These are phyloP conservation scores for Chaetodon trifascialis DNA, from an alignment of 2,113 vertebrate species.

Conservation along the genomic window DNA sequence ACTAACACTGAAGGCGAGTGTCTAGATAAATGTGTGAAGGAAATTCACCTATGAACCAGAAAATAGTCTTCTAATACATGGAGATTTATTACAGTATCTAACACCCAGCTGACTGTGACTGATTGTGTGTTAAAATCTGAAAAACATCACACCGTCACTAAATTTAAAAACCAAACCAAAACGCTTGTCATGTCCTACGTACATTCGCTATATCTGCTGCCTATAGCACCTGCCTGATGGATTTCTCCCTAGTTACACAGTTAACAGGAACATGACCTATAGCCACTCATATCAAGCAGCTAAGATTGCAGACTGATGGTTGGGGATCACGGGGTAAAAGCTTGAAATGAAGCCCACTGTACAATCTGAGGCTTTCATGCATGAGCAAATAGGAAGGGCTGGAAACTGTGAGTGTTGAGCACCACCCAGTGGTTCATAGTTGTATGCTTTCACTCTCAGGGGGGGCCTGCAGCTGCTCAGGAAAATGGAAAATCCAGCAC, in stretches of 20 bases:
- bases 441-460: background rate
- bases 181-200: background rate
- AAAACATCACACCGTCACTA: background rate
- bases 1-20: conserved; percentile 29
- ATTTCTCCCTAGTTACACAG: conserved; percentile 10
- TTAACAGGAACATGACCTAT: conserved; percentile 11
- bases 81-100: background rate
- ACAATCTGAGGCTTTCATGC: conserved; percentile 20
- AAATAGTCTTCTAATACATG: background rate
- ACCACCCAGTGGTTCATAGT: conserved; percentile 60
- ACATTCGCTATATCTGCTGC: background rate
- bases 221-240: conserved; percentile 2
- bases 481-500: background rate
- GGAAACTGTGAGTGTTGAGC: conserved; percentile 39
- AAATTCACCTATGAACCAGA: conserved; percentile 21
- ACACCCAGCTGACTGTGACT: background rate
- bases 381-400: background rate
- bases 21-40: conserved; percentile 20
- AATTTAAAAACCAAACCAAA: background rate
- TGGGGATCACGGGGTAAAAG: background rate
- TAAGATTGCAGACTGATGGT: conserved; percentile 5
- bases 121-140: background rate
- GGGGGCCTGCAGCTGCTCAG: background rate
- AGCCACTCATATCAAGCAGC: conserved; percentile 4
- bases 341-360: background rate